Evolutionary conservation across 2,113 vertebrate species (phyloP).

Genomic region (Nycticorax nycticorax): DNA sequence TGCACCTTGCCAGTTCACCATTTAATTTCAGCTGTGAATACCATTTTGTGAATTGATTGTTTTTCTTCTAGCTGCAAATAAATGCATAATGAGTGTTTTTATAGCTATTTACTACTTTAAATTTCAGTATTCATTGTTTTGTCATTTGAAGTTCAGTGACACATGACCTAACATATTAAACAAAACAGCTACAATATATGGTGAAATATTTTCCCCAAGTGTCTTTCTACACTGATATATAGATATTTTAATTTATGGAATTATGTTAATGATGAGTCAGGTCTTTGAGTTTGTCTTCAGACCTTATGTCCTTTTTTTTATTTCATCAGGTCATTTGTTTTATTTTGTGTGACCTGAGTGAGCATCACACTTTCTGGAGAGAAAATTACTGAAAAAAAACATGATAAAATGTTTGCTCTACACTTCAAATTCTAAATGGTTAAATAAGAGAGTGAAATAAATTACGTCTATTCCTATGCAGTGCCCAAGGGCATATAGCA

Average conservation of each 20-base stretch:
- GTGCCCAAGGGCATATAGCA: background rate
- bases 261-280: background rate
- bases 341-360: background rate
- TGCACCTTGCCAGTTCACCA: slow-evolving; percentile 35
- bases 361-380: background rate
- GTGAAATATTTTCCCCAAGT: background rate
- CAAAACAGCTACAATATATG: background rate
- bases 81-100: background rate
- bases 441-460: background rate
- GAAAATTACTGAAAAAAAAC: background rate
- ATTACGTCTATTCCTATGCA: background rate
- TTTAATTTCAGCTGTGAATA: slow-evolving; percentile 35
- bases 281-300: background rate
- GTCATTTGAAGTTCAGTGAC: background rate
- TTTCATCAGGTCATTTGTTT: background rate
- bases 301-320: background rate
- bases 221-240: background rate
- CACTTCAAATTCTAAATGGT: background rate
- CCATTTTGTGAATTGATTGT: slow-evolving; percentile 47
- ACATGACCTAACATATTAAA: background rate
- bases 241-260: background rate
- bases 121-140: background rate
- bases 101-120: background rate
- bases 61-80: slow-evolving; percentile 40
- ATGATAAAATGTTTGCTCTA: background rate